Evolutionary conservation across 2,797 vertebrate species (phyloP).

Genomic region (Anguilla pacifica): DNA sequence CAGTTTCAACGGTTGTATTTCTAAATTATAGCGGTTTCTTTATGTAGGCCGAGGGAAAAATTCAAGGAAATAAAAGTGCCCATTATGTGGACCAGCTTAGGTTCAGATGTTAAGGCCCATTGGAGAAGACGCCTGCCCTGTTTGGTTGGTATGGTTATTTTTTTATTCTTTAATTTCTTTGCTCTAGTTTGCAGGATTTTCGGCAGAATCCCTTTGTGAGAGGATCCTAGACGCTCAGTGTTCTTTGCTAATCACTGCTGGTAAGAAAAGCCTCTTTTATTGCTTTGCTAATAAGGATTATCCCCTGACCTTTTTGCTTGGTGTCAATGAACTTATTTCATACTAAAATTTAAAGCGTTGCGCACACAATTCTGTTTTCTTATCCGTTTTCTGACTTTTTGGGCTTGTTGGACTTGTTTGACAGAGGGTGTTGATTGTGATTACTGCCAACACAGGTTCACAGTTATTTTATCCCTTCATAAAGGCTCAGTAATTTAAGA

Average conservation of each 20-base stretch:
- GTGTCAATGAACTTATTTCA: constrained; percentile 29
- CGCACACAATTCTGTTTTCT: neutral
- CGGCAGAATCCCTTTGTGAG: constrained; percentile 91
- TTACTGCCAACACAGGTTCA: neutral
- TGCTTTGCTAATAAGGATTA: constrained; percentile 17
- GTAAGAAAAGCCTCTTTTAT: constrained; percentile 62
- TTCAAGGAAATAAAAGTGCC: neutral
- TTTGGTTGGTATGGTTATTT: neutral
- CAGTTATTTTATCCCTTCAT: neutral
- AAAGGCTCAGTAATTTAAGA: neutral
- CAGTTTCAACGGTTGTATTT: no score
- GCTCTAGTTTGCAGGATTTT: constrained; percentile 94
- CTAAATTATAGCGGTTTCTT: no score
- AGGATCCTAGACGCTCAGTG: constrained; percentile 89
- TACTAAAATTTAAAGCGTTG: neutral
- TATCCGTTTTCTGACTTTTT: neutral
- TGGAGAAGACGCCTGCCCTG: neutral
- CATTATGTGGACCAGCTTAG: neutral
- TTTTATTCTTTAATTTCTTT: neutral
- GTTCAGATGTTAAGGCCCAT: neutral
- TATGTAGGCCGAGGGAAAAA: no score
- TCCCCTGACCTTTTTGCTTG: constrained; percentile 7
- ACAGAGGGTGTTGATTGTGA: neutral
- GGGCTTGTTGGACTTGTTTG: neutral
- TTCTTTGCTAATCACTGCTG: constrained; percentile 88